Evolutionary conservation across 2,113 vertebrate species (phyloP).

Genomic region (Columba janthina): DNA sequence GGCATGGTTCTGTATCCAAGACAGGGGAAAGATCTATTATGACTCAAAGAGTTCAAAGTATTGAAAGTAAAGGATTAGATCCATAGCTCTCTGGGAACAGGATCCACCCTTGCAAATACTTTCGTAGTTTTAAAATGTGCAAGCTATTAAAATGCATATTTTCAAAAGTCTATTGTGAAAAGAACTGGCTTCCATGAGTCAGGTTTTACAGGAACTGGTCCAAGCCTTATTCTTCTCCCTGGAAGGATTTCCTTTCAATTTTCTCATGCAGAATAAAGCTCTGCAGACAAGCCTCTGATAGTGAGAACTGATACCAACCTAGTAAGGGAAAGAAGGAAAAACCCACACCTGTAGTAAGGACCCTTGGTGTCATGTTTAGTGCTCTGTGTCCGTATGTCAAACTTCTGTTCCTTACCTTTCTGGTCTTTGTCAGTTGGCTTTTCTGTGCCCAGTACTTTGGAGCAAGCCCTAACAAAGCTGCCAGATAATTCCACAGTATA

Average conservation of each 20-base stretch:
- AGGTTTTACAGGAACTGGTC: conserved; percentile 60
- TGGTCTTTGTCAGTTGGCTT: not conserved
- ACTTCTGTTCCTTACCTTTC: not conserved
- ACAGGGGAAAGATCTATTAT: not conserved
- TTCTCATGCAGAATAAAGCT: conserved; percentile 12
- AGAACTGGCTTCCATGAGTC: conserved; percentile 56
- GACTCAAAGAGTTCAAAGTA: not conserved
- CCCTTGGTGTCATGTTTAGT: not conserved
- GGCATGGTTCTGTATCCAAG: not conserved
- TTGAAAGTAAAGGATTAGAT: conserved; percentile 39
- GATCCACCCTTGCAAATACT: conserved; percentile 47
- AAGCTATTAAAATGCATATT: conserved; percentile 61
- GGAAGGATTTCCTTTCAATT: conserved; percentile 38
- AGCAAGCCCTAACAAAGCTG: conserved; percentile 13
- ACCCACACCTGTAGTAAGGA: not conserved
- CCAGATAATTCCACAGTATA: not conserved
- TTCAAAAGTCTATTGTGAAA: conserved; percentile 51
- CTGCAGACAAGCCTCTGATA: not conserved
- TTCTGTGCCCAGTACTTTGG: not conserved
- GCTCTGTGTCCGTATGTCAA: not conserved
- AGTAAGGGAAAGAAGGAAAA: not conserved
- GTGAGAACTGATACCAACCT: not conserved
- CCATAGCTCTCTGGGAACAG: conserved; percentile 18
- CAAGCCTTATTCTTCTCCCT: conserved; percentile 37
- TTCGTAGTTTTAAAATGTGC: conserved; percentile 60